phyloP scores from a whole-genome alignment of 1,140 invertebrate species.

The Lineus longissimus region DNA sequence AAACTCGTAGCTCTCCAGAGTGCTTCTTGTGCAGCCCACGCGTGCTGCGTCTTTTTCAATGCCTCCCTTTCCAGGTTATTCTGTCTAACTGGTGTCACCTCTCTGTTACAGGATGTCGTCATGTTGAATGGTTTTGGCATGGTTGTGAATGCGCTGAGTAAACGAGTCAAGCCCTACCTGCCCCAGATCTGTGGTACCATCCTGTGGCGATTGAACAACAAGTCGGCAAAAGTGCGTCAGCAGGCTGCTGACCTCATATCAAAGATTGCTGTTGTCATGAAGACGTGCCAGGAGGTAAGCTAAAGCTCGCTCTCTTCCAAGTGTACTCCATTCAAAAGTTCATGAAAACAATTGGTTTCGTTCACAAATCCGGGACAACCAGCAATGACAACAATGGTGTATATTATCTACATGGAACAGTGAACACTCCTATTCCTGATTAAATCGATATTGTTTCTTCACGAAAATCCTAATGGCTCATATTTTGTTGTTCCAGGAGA shows the following conservation, averaged over 20 bases:
- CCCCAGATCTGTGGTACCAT: conserved; percentile 99
- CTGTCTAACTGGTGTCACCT: no score
- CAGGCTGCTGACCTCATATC: conserved; percentile 99
- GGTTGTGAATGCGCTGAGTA: conserved; percentile 95
- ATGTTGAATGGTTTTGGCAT: conserved; percentile 99
- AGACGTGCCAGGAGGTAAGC: conserved; percentile 91
- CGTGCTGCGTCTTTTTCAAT: no score
- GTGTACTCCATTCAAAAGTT: no score
- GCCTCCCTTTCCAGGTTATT: no score
- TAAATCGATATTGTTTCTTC: no score
- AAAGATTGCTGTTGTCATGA: conserved; percentile 98
- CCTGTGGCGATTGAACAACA: conserved; percentile 98
- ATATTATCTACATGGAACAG: neutral
- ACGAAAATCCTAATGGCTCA: no score
- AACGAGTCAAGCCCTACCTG: conserved; percentile 95
- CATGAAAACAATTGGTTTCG: no score
- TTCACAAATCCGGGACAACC: no score
- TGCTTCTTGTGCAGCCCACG: no score
- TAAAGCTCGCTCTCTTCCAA: neutral
- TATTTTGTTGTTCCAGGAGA: conserved; percentile 66
- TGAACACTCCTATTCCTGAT: neutral
- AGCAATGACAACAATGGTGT: neutral
- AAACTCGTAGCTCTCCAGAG: no score
- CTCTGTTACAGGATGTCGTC: conserved; percentile 79
- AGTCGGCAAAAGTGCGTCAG: conserved; percentile 98